Evolutionary conservation across 2,113 vertebrate genomes (phyloP), one percentile per base, ranked within the genome.

Genomic region (Eudyptes chrysolophus): DNA sequence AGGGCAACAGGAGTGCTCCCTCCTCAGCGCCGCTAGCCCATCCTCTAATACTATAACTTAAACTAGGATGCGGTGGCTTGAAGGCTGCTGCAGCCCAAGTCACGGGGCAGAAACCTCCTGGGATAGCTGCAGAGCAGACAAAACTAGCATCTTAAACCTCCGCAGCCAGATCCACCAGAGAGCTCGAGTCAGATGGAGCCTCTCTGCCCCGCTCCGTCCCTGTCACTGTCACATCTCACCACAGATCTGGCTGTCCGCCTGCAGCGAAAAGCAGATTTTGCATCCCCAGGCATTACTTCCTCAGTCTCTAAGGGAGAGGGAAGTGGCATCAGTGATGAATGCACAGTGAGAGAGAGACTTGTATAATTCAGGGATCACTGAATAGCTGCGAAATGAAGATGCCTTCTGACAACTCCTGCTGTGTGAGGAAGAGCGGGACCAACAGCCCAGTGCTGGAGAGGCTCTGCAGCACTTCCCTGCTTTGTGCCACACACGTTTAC

Each of bases 351-450:
- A 85, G 84, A 79, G 70, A 92, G 88, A 80, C 89, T 92, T 65
- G 78, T 91, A 46, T 94, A 92, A 92, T 94, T 97, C 89, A 95
- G 90, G 93, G 92, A 94, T 87, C 93, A 91, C 95, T 89, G 94
- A 96, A 88, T 80, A 89, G 94, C 94, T 94, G 91, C 0, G 9
- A 94, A 93, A 95, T 92, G 95, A 95, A 94, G 87, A 93, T 96
- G 93, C 94, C 90, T 95, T 95, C 94, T 95, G 95, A 96, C 93
- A 94, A 92, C 70, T 92, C 89, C 91, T 51, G 74, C 80, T 48
- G 70, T 3, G 27, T 72, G 84, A 92, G 75, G 70, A 88, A 75
- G 90, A 96, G 44, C 8, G 80, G 77, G 55, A 93, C 79, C 61
- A 95, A 65, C 36, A 75, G 71, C 71, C 65, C 52, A 11, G 55